Percentiles rank a stretch among this genome's conserved stretches.
phyloP scores from a whole-genome alignment of 2,113 vertebrate genomes.

The Megaceryle torquata region DNA sequence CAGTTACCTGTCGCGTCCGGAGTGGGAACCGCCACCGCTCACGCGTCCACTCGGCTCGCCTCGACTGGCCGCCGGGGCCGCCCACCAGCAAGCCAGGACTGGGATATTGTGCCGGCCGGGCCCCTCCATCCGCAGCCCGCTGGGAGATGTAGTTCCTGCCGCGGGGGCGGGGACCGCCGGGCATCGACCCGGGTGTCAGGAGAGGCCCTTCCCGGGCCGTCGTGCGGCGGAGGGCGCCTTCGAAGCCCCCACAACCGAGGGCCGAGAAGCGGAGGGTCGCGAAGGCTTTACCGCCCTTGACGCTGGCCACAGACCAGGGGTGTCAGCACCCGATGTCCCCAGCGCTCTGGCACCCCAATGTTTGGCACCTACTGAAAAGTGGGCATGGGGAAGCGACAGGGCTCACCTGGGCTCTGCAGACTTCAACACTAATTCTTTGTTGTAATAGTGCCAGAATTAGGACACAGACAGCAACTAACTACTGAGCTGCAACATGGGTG shows the following conservation, averaged over 20 bases:
- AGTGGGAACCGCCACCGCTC: background rate
- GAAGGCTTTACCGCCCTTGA: accelerated
- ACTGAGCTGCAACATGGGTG: accelerated
- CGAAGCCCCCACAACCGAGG: accelerated
- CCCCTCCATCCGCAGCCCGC: background rate
- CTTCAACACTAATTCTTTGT: accelerated
- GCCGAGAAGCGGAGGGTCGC: accelerated
- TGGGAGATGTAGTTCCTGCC: background rate
- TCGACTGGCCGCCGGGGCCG: background rate
- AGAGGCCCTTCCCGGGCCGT: background rate
- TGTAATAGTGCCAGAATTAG: accelerated
- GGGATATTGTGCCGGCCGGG: too few species aligned
- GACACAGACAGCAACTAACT: background rate
- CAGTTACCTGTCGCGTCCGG: background rate
- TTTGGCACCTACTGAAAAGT: accelerated
- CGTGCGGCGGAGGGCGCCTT: too few species aligned
- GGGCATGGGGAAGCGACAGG: accelerated
- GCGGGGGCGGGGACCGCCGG: background rate
- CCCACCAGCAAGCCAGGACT: background rate
- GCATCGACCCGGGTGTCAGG: too few species aligned
- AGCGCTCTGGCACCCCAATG: background rate
- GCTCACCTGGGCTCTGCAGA: too few species aligned
- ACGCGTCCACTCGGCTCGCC: too few species aligned
- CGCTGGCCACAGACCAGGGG: too few species aligned
- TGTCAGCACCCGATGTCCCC: background rate